These are phyloP conservation scores for Ariopsis seemanni DNA, from an alignment of 2,113 vertebrate genomes.

Conservation along the genomic window DNA sequence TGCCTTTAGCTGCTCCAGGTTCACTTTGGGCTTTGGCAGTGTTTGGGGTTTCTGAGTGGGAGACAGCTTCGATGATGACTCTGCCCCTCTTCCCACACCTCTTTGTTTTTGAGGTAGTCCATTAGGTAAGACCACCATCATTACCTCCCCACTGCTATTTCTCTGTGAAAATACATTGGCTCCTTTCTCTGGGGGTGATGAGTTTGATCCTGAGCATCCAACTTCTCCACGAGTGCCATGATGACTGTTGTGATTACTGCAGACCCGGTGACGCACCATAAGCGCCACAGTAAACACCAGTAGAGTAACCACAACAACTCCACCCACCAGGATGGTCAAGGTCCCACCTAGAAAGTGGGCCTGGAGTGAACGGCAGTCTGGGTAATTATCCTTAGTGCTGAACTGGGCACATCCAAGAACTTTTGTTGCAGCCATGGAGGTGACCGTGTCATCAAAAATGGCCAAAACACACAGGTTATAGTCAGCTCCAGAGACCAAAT, in stretches of 20 bases:
- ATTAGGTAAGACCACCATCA: slow-evolving; percentile 67
- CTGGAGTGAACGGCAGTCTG: slow-evolving; percentile 76
- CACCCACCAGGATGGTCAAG: slow-evolving; percentile 77
- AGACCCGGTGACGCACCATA: slow-evolving; percentile 78
- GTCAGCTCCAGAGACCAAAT: slow-evolving; percentile 74
- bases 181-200: slow-evolving; percentile 65
- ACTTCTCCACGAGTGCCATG: slow-evolving; percentile 35
- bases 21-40: slow-evolving; percentile 57
- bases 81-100: slow-evolving; percentile 23
- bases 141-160: slow-evolving; percentile 69
- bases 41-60: slow-evolving; percentile 49
- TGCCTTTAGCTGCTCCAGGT: slow-evolving; percentile 47
- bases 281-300: slow-evolving; percentile 81
- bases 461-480: slow-evolving; percentile 80
- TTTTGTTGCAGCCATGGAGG: slow-evolving; percentile 75
- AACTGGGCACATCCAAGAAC: slow-evolving; percentile 79
- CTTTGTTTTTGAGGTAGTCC: slow-evolving; percentile 55
- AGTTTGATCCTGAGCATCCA: slow-evolving; percentile 40
- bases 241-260: slow-evolving; percentile 58
- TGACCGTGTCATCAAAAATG: slow-evolving; percentile 73
- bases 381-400: slow-evolving; percentile 72
- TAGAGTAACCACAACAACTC: slow-evolving; percentile 77
- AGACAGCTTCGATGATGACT: slow-evolving; percentile 24
- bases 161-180: slow-evolving; percentile 76
- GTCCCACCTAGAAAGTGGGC: slow-evolving; percentile 81